Percentiles rank a stretch among this genome's conserved stretches.
Evolutionary conservation across 2,797 vertebrate genomes (phyloP).

Genomic region (Triplophysa yarkandensis): DNA sequence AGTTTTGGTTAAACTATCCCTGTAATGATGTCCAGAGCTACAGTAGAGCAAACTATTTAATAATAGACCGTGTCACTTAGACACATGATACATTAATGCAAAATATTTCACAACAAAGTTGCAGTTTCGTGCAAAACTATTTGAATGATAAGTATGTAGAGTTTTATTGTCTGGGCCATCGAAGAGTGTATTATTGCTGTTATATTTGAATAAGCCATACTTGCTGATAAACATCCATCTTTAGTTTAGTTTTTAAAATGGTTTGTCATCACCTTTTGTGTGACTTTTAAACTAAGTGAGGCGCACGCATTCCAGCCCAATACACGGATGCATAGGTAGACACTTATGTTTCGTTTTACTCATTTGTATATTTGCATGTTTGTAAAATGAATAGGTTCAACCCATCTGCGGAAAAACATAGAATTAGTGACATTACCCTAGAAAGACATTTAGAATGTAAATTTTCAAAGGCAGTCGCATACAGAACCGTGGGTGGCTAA

Average conservation of each 20-base stretch:
- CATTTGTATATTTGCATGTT: not conserved
- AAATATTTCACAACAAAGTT: too few species aligned
- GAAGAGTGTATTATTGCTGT: not conserved
- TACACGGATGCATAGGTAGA: not conserved
- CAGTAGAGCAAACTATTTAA: not conserved
- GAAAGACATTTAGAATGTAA: conserved; percentile 19
- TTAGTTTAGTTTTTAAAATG: not conserved
- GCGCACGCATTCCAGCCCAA: too few species aligned
- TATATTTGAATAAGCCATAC: not conserved
- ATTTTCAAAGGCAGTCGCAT: not conserved
- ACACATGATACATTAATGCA: too few species aligned
- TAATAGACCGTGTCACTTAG: not conserved
- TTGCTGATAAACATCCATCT: not conserved
- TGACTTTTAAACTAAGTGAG: not conserved
- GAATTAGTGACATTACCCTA: not conserved
- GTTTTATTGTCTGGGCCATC: not conserved
- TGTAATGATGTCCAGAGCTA: not conserved
- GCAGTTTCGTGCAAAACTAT: not conserved
- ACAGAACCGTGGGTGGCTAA: not conserved
- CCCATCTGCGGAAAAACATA: not conserved
- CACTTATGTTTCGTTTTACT: not conserved
- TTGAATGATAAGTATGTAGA: not conserved
- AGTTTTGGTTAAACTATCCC: too few species aligned
- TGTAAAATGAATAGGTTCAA: not conserved
- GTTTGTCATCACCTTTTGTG: not conserved